These are phyloP conservation scores for Lutjanus erythropterus DNA, from an alignment of 2,113 vertebrate genomes.

Conservation along the genomic window DNA sequence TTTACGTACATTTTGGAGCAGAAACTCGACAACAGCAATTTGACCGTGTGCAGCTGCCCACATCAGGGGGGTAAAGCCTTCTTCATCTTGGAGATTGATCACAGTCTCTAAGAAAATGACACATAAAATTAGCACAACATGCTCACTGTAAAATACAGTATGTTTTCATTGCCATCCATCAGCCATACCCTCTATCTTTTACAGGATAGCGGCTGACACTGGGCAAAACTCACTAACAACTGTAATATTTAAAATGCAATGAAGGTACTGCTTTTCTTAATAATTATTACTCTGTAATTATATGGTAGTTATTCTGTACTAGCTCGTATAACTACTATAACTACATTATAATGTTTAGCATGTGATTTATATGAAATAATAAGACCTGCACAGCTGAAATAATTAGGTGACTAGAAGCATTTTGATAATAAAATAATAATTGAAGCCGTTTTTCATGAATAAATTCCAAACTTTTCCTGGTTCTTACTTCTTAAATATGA, in stretches of 20 bases:
- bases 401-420: not conserved
- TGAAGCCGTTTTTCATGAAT: not conserved
- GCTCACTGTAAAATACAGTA: too few species aligned
- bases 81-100: conserved; percentile 97
- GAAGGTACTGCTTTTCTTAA: not conserved
- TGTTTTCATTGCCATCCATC: not conserved
- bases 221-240: not conserved
- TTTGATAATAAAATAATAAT: not conserved
- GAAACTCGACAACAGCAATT: conserved; percentile 98
- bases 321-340: not conserved
- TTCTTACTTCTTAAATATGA: not conserved
- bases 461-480: not conserved
- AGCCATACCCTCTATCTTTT: not conserved
- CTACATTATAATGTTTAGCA: not conserved
- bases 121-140: not conserved
- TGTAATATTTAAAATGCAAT: not conserved
- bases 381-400: not conserved
- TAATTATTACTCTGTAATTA: not conserved
- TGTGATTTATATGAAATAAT: not conserved
- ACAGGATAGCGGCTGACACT: not conserved
- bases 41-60: conserved; percentile 99
- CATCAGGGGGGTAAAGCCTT: conserved; percentile 98
- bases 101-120: conserved; percentile 88
- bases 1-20: conserved; percentile 94
- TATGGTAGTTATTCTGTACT: too few species aligned